Conservation (phyloP, 2,113 vertebrate species). For the Tragulus kanchil region DNA sequence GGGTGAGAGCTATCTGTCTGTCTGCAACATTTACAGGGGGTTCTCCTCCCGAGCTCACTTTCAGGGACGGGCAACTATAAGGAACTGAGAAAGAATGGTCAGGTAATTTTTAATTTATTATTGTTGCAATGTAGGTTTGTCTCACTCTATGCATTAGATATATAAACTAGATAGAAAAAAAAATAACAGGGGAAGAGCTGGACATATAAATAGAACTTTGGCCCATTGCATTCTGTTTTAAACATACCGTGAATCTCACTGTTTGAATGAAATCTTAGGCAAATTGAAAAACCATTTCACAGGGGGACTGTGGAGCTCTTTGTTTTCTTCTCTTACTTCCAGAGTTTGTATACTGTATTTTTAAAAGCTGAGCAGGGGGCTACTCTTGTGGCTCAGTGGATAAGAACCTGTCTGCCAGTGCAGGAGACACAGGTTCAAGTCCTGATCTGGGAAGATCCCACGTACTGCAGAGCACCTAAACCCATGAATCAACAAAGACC, state of each 20-base stretch:
- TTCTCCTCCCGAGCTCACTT: not conserved
- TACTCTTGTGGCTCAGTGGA: too few relatives aligned
- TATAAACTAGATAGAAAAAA: not conserved
- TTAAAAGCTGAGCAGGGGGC: too few relatives aligned
- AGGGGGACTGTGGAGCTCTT: not conserved
- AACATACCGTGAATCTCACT: not conserved
- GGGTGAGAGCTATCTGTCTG: not conserved
- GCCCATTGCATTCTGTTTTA: not conserved
- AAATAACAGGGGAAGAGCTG: not conserved
- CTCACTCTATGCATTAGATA: not conserved
- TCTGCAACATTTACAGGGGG: not conserved
- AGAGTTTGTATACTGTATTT: not conserved
- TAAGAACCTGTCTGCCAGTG: too few relatives aligned
- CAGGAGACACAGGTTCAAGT: too few relatives aligned
- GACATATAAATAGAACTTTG: not conserved
- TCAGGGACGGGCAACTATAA: not conserved
- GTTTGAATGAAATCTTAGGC: not conserved
- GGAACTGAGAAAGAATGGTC: not conserved
- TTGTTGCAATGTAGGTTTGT: not conserved
- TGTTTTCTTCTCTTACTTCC: not conserved
- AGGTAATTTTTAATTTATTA: not conserved
- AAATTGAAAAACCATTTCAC: constrained; percentile 34
- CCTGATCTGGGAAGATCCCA: too few relatives aligned
- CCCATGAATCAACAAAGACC: too few relatives aligned
- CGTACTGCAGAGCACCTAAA: too few relatives aligned